Evolutionary conservation across 2,797 vertebrate genomes (phyloP).

Genomic region (Leptoclinus maculatus): DNA sequence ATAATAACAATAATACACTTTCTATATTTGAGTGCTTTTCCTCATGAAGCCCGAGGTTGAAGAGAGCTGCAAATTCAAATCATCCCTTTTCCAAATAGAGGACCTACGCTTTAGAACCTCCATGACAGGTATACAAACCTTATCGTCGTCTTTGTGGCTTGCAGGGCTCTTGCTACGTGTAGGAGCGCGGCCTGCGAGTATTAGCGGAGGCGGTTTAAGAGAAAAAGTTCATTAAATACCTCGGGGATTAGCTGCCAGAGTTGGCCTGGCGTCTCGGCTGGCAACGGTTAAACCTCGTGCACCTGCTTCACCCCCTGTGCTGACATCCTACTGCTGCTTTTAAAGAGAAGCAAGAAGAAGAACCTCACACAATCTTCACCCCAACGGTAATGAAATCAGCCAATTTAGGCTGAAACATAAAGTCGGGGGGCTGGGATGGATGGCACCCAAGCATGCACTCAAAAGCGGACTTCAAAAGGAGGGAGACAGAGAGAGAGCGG

Average conservation of each 20-base stretch:
- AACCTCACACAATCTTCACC: constrained; percentile 73
- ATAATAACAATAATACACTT: constrained; percentile 44
- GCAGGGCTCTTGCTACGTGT: constrained; percentile 48
- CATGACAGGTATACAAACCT: constrained; percentile 39
- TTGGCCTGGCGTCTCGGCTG: constrained; percentile 64
- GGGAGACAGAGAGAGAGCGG: constrained; percentile 29
- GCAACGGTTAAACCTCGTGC: constrained; percentile 79
- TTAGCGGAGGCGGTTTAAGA: constrained; percentile 72
- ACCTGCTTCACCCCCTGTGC: constrained; percentile 77
- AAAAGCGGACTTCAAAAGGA: constrained; percentile 71
- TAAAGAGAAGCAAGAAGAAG: constrained; percentile 30
- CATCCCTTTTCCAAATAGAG: constrained; percentile 47
- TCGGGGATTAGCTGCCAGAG: constrained; percentile 77
- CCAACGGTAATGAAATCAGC: constrained; percentile 85
- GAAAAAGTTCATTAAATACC: constrained; percentile 84
- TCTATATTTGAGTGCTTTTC: constrained; percentile 17
- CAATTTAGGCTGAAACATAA: constrained; percentile 83
- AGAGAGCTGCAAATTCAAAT: constrained; percentile 58
- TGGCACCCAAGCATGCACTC: constrained; percentile 70
- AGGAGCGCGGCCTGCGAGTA: constrained; percentile 60
- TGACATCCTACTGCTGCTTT: constrained; percentile 47
- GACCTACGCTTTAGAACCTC: constrained; percentile 50
- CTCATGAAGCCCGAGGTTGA: constrained; percentile 35
- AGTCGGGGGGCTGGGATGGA: constrained; percentile 51
- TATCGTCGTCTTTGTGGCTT: constrained; percentile 45